These are phyloP conservation scores for Helostoma temminkii DNA, from an alignment of 2,797 vertebrate genomes.

Conservation along the genomic window DNA sequence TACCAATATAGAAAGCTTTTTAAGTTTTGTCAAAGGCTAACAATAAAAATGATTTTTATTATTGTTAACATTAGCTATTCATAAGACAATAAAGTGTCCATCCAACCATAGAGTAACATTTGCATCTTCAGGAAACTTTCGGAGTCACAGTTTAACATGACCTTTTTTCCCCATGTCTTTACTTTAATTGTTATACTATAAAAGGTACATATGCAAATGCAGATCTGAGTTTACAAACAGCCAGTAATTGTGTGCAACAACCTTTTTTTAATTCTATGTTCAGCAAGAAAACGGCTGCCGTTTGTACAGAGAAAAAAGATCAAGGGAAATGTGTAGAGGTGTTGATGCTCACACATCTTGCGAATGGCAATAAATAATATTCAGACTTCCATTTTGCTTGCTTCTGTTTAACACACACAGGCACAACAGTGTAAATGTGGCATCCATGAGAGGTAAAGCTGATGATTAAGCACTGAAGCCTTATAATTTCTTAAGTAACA, in stretches of 20 bases:
- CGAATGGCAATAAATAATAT: slow-evolving; percentile 40
- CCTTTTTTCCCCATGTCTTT: no score
- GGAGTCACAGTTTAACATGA: no score
- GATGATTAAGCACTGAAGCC: slow-evolving; percentile 25
- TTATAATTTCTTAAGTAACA: slow-evolving; percentile 48
- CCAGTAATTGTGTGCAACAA: slow-evolving; percentile 1
- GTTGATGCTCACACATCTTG: slow-evolving; percentile 26
- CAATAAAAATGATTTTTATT: no score
- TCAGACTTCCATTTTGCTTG: slow-evolving; percentile 10
- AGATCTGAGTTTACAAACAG: neutral
- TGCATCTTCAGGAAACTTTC: no score
- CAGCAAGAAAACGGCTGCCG: slow-evolving; percentile 9
- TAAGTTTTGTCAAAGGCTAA: no score
- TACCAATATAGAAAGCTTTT: no score
- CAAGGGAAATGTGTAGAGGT: slow-evolving; percentile 15
- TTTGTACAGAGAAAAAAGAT: slow-evolving; percentile 4
- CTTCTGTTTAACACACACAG: neutral
- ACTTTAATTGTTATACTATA: neutral
- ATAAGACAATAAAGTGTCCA: neutral
- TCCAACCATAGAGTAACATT: no score
- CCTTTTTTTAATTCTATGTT: slow-evolving; percentile 5
- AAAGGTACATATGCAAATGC: no score
- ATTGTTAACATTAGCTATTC: neutral
- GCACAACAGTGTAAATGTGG: slow-evolving; percentile 32
- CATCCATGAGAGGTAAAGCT: slow-evolving; percentile 44